Evolutionary conservation across 2,113 vertebrate genomes (phyloP).

Genomic region (Charadrius vociferus): DNA sequence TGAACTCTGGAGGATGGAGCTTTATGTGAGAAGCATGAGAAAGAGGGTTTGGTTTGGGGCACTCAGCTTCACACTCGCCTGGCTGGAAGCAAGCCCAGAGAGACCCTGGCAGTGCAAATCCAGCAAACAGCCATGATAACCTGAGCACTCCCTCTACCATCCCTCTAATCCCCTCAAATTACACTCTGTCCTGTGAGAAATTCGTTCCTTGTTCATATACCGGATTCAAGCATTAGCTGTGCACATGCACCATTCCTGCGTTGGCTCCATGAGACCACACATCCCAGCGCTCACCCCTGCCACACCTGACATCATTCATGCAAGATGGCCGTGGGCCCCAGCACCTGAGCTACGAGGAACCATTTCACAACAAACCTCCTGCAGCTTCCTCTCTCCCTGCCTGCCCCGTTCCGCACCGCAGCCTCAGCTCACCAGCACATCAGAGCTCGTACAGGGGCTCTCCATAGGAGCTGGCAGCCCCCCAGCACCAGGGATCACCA

Average conservation of each 20-base stretch:
- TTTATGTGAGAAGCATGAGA: not conserved
- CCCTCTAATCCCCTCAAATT: not conserved
- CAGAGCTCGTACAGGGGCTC: not conserved
- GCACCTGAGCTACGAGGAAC: not conserved
- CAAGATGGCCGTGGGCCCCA: accelerated
- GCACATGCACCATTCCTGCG: not conserved
- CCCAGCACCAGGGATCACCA: not conserved
- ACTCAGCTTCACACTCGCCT: accelerated
- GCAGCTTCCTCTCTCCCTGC: not conserved
- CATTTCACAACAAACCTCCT: not conserved
- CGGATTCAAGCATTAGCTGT: not conserved
- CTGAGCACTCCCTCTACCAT: not conserved
- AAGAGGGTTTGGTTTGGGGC: accelerated
- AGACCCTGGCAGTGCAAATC: not conserved
- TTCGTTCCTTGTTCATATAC: not conserved
- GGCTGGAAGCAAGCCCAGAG: not conserved
- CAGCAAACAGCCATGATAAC: accelerated
- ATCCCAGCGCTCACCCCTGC: not conserved
- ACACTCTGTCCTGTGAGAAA: not conserved
- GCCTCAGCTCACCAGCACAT: not conserved
- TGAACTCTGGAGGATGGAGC: not conserved
- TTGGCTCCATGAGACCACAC: not conserved
- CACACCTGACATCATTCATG: not conserved
- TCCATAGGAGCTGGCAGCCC: not conserved
- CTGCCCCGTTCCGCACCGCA: not conserved